These are phyloP conservation scores for Dasypolia templi DNA, from an alignment of 2,888 invertebrate species.

Conservation along the genomic window DNA sequence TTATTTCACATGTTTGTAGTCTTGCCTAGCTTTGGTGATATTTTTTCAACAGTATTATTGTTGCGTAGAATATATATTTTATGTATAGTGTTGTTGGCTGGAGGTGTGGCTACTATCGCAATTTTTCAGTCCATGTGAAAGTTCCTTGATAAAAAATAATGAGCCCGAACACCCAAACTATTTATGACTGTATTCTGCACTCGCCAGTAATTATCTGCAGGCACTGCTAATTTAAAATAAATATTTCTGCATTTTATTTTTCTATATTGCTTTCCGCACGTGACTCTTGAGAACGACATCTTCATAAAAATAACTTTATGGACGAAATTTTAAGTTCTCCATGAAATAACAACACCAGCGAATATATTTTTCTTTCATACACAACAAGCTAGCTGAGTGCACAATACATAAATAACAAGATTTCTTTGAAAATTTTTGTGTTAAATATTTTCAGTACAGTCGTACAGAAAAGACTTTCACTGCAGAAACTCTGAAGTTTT, in stretches of 20 bases:
- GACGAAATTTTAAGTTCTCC: constrained; percentile 10
- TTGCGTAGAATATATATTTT: not conserved
- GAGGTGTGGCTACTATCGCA: not conserved
- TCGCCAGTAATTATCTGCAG: not conserved
- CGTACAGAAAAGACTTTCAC: constrained; percentile 48
- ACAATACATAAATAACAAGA: constrained; percentile 38
- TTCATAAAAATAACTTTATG: not conserved
- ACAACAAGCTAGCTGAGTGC: constrained; percentile 39
- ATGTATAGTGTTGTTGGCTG: not conserved
- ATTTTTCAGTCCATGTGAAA: not conserved
- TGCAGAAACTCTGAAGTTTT: constrained; percentile 43
- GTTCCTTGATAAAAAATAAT: not conserved
- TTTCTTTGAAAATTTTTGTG: constrained; percentile 38
- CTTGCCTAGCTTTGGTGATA: not conserved
- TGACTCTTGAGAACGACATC: constrained; percentile 14
- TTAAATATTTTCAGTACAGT: constrained; percentile 49
- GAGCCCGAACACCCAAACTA: not conserved
- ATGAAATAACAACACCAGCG: constrained; percentile 21
- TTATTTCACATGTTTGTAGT: not conserved
- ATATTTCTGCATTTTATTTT: not conserved
- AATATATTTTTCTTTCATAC: constrained; percentile 41
- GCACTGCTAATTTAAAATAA: not conserved
- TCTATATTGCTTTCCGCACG: not conserved
- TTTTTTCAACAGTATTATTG: not conserved
- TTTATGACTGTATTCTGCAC: not conserved